phyloP scores from a whole-genome alignment of 2,113 vertebrate species.

The Philantomba maxwellii region DNA sequence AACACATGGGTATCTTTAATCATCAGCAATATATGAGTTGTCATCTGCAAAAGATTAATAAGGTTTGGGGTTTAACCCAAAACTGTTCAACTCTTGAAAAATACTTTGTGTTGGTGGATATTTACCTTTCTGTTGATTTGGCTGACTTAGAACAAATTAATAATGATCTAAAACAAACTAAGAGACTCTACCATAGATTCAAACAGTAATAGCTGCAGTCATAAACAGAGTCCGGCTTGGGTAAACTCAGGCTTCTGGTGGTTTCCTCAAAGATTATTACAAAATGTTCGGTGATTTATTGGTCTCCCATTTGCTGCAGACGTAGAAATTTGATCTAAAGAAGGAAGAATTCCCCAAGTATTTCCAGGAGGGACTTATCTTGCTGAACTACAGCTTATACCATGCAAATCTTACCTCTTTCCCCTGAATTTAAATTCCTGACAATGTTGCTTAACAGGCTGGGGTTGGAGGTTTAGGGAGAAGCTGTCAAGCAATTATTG shows the following conservation, averaged over 20 bases:
- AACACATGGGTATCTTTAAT: slow-evolving; percentile 61
- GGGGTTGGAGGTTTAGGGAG: not conserved
- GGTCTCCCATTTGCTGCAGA: slow-evolving; percentile 43
- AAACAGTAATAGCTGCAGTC: not conserved
- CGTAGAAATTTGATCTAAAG: slow-evolving; percentile 47
- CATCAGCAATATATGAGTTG: slow-evolving; percentile 41
- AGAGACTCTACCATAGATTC: not conserved
- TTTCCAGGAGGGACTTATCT: slow-evolving; percentile 27
- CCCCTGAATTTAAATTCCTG: slow-evolving; percentile 36
- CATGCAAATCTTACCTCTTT: not conserved
- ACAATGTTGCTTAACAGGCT: not conserved
- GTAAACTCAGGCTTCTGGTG: not conserved
- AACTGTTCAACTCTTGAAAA: slow-evolving; percentile 24
- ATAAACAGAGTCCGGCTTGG: not conserved
- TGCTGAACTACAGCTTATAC: not conserved
- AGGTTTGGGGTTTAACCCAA: slow-evolving; percentile 47
- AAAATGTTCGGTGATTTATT: slow-evolving; percentile 48
- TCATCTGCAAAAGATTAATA: slow-evolving; percentile 66
- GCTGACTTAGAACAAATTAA: slow-evolving; percentile 48
- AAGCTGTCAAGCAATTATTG: not conserved
- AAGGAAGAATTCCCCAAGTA: slow-evolving; percentile 14
- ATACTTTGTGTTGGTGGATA: not conserved
- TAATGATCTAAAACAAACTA: slow-evolving; percentile 38
- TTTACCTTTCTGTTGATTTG: slow-evolving; percentile 41
- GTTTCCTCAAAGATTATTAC: slow-evolving; percentile 49